Conservation (phyloP, 2,797 vertebrate species). For the Muscicapa striata region DNA sequence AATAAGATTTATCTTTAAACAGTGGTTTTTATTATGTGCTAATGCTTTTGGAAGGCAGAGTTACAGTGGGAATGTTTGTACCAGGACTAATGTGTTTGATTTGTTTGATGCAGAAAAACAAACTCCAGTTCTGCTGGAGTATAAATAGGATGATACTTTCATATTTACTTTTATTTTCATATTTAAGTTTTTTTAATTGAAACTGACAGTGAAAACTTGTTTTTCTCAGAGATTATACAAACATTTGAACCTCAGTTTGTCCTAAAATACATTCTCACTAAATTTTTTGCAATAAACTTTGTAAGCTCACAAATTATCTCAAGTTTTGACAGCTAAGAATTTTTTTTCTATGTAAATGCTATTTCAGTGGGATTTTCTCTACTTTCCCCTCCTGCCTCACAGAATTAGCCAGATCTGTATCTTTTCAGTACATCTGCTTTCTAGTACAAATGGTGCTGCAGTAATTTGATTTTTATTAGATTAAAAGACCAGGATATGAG, state of each 20-base stretch:
- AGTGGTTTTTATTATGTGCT: background rate
- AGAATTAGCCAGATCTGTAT: background rate
- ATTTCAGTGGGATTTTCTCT: background rate
- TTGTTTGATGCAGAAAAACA: background rate
- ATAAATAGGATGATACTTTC: background rate
- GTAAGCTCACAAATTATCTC: background rate
- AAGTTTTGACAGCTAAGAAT: background rate
- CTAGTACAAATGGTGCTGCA: background rate
- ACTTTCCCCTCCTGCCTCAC: background rate
- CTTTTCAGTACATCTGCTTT: background rate
- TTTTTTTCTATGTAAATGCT: background rate
- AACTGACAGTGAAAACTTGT: background rate
- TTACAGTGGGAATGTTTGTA: background rate
- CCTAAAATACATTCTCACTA: background rate
- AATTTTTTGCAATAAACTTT: background rate
- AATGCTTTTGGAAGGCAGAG: background rate
- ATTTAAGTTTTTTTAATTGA: background rate
- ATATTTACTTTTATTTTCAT: background rate
- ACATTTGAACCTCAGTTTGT: background rate
- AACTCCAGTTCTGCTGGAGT: background rate
- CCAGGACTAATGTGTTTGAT: background rate
- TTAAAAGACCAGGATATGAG: background rate
- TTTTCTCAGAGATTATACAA: background rate
- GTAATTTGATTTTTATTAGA: background rate
- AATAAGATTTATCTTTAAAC: background rate